Evolutionary conservation across 2,797 vertebrate genomes (phyloP).

Genomic region (Cirrhinus molitorella): DNA sequence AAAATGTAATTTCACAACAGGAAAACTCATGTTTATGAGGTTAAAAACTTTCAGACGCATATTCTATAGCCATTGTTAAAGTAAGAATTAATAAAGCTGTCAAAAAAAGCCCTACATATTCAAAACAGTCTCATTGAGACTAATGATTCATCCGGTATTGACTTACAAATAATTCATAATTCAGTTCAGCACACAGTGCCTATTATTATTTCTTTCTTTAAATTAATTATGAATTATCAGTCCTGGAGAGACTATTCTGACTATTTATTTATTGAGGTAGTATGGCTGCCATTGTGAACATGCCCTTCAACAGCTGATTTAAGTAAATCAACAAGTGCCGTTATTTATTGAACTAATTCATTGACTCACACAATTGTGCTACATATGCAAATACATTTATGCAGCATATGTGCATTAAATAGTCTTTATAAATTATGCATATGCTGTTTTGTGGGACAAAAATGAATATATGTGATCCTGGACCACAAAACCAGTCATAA

Average conservation of each 20-base stretch:
- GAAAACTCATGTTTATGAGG: neutral
- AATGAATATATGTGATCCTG: too few species aligned
- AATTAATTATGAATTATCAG: neutral
- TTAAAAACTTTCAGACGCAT: neutral
- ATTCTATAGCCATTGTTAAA: neutral
- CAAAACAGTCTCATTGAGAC: neutral
- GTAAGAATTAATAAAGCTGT: neutral
- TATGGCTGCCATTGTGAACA: neutral
- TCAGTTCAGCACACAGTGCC: neutral
- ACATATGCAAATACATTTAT: neutral
- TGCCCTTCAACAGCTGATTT: neutral
- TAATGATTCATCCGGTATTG: neutral
- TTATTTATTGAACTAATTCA: neutral
- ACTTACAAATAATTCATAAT: neutral
- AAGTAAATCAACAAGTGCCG: neutral
- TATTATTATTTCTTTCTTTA: neutral
- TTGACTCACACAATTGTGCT: neutral
- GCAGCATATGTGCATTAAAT: neutral
- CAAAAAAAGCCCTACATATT: neutral
- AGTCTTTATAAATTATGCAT: neutral
- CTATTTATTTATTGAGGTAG: neutral
- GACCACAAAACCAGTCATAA: too few species aligned
- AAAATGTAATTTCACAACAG: too few species aligned
- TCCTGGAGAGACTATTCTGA: neutral
- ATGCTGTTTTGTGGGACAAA: neutral